phyloP scores from a whole-genome alignment of 2,888 invertebrate species.

The Spisula solida region DNA sequence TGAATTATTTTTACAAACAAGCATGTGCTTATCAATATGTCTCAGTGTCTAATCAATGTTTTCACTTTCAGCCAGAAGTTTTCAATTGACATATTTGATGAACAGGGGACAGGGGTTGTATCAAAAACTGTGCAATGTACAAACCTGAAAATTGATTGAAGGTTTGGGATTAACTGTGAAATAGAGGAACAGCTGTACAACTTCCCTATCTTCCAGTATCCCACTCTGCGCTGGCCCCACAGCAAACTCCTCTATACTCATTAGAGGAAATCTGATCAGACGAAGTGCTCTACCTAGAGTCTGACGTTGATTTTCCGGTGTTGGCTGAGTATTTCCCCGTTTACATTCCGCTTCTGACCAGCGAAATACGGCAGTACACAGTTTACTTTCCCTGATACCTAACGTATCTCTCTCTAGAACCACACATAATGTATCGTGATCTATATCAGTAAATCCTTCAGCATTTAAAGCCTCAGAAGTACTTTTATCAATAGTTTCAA shows the following conservation, averaged over 20 bases:
- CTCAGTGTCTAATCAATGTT: neutral
- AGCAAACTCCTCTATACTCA: slow-evolving; percentile 95
- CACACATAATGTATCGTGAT: slow-evolving; percentile 92
- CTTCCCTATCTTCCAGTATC: slow-evolving; percentile 92
- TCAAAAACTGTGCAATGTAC: neutral
- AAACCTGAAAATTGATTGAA: slow-evolving; percentile 90
- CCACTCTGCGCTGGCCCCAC: slow-evolving; percentile 90
- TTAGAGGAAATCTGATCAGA: slow-evolving; percentile 93
- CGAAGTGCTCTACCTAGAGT: slow-evolving; percentile 92
- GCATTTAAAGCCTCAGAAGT: slow-evolving; percentile 93
- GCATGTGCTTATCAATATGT: neutral
- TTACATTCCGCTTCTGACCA: slow-evolving; percentile 90
- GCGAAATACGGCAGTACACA: slow-evolving; percentile 90
- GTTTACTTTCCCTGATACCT: slow-evolving; percentile 92
- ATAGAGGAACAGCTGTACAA: slow-evolving; percentile 90
- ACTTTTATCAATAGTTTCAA: slow-evolving; percentile 94
- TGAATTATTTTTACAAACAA: neutral
- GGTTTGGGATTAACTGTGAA: slow-evolving; percentile 92
- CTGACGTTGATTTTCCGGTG: slow-evolving; percentile 91
- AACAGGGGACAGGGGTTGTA: neutral
- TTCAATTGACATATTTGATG: neutral
- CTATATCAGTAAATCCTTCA: slow-evolving; percentile 94
- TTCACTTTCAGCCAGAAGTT: too few relatives aligned
- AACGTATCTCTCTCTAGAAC: slow-evolving; percentile 94
- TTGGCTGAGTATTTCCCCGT: slow-evolving; percentile 90